Evolutionary conservation across 64 coral and sea anemone genomes (phyloP), one percentile per base, ranked within the genome.

Genomic region (Trachythela sp.): DNA sequence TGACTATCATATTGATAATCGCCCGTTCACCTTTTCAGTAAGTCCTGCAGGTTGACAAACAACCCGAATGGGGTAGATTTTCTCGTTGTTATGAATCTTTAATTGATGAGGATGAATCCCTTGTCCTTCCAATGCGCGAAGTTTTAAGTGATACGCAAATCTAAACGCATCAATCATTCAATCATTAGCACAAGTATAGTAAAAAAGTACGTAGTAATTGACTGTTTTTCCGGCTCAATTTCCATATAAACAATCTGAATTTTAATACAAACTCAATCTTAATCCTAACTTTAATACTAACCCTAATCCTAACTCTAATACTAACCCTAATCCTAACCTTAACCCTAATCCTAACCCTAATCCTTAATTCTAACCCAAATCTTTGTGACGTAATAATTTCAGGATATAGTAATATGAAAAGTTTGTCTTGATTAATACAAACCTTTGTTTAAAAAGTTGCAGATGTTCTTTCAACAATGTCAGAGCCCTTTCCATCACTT

Each of bases 361-460:
- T n/a, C n/a, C n/a, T n/a, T n/a, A n/a, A n/a, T n/a, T n/a, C n/a
- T n/a, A n/a, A n/a, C n/a, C n/a, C n/a, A n/a, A n/a, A n/a, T n/a
- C n/a, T n/a, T n/a, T n/a, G n/a, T n/a, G n/a, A n/a, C n/a, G n/a
- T n/a, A n/a, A n/a, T n/a, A n/a, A n/a, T n/a, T n/a, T n/a, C n/a
- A n/a, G n/a, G n/a, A n/a, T n/a, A n/a, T n/a, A n/a, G n/a, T n/a
- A n/a, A n/a, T n/a, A n/a, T n/a, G n/a, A n/a, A n/a, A 45, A 45
- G 42, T 11, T 45, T 45, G n/a, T n/a, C 42, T 6, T 6, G 42
- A 45, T 45, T 11, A 45, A 45, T 45, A 85, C 48, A 31, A 84
- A 95, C 96, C 96, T 99, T 89, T 87, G 88, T 77, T 99, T 99
- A n/a, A 99, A 99, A 15, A 89, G 85, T 36, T 99, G 91, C 54